These are phyloP conservation scores for Rhynchonycteris naso DNA, from an alignment of 2,797 vertebrate species.

Conservation along the genomic window DNA sequence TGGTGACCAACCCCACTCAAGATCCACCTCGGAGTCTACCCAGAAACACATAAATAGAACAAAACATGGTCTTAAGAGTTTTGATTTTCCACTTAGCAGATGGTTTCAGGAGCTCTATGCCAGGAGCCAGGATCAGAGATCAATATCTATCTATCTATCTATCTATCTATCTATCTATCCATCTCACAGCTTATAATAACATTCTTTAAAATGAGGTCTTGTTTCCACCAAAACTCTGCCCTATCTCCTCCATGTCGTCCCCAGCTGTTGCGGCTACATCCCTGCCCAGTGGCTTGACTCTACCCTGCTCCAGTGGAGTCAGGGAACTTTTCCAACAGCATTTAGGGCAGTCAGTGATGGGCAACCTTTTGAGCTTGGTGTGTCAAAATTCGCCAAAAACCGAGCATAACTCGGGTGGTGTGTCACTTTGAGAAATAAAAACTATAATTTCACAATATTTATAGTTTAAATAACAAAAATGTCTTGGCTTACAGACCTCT, in stretches of 20 bases:
- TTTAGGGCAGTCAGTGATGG: no score
- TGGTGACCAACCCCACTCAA: not conserved
- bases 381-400: no score
- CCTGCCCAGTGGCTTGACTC: fast-evolving
- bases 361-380: no score
- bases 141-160: not conserved
- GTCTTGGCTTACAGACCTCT: no score
- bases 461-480: no score
- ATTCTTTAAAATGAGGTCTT: not conserved
- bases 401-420: no score
- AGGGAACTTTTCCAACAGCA: not conserved
- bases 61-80: not conserved
- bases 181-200: not conserved
- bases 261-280: no score
- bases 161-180: not conserved
- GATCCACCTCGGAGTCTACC: not conserved
- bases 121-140: not conserved
- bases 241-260: not conserved
- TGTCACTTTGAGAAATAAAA: no score
- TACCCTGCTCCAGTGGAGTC: not conserved
- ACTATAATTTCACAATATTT: no score
- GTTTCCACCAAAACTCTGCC: no score
- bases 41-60: not conserved
- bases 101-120: not conserved
- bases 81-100: no score